A percentile compares a stretch with the other conserved stretches of the same genome.
These are phyloP conservation scores for Elephantulus edwardii DNA, from an alignment of 2,113 vertebrate genomes.

Conservation along the genomic window DNA sequence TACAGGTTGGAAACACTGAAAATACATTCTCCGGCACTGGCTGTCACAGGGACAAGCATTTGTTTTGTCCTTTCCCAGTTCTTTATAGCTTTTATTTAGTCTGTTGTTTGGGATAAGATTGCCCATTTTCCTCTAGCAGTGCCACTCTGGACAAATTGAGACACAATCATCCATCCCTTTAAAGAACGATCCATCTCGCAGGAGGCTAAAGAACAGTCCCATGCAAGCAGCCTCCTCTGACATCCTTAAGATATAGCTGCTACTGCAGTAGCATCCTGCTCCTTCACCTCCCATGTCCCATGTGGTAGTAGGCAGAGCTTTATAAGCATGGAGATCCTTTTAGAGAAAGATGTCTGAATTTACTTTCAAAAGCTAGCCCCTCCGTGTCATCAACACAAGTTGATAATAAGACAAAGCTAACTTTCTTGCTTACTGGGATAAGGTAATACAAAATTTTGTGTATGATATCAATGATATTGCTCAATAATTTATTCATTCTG, in stretches of 20 bases:
- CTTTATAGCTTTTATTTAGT: slow-evolving; percentile 1
- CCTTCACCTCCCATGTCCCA: background rate
- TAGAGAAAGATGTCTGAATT: background rate
- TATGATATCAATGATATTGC: no score
- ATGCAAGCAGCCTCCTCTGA: background rate
- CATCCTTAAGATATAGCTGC: background rate
- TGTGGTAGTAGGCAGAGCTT: background rate
- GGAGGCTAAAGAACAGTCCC: background rate
- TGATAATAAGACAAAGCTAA: background rate
- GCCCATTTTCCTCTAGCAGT: no score
- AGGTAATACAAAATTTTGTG: background rate
- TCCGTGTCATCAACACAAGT: background rate
- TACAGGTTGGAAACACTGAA: background rate
- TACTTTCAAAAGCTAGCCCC: background rate
- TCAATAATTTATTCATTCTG: no score
- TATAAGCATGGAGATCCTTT: background rate
- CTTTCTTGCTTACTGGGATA: background rate
- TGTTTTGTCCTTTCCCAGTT: background rate
- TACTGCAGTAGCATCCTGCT: background rate
- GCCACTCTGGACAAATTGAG: background rate
- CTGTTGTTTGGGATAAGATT: background rate
- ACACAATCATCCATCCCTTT: background rate
- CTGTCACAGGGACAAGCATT: background rate
- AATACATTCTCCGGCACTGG: background rate
- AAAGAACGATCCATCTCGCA: background rate